These are phyloP conservation scores for Vanacampus margaritifer DNA, from an alignment of 2,113 vertebrate genomes.

Conservation along the genomic window DNA sequence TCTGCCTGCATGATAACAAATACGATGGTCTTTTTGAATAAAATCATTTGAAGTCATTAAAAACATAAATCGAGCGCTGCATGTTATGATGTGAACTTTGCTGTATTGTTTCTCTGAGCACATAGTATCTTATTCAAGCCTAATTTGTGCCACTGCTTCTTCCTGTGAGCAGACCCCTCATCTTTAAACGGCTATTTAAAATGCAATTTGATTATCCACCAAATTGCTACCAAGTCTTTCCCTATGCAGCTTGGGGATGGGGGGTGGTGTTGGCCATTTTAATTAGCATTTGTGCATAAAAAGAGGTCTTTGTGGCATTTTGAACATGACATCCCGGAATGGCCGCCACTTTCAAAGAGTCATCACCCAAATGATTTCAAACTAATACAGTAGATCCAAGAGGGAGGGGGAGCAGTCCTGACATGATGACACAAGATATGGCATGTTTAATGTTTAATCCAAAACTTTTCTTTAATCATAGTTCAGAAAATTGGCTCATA, in stretches of 20 bases:
- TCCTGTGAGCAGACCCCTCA: constrained; percentile 71
- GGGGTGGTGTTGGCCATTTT: constrained; percentile 69
- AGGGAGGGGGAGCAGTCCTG: constrained; percentile 55
- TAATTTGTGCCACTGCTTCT: constrained; percentile 73
- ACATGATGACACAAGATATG: constrained; percentile 62
- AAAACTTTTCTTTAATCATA: constrained; percentile 82
- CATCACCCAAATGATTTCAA: constrained; percentile 70
- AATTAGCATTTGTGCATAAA: constrained; percentile 81
- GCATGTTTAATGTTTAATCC: constrained; percentile 75
- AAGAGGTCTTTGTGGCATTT: constrained; percentile 76
- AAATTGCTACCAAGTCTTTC: constrained; percentile 79
- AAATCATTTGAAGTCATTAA: constrained; percentile 47
- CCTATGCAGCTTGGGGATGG: constrained; percentile 68
- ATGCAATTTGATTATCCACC: constrained; percentile 84
- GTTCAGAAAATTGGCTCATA: constrained; percentile 78
- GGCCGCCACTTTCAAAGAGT: constrained; percentile 76
- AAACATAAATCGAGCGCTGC: constrained; percentile 63
- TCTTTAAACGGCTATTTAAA: constrained; percentile 82
- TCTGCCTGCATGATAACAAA: constrained; percentile 48
- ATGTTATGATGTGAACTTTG: constrained; percentile 62
- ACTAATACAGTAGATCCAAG: constrained; percentile 68
- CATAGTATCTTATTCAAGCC: constrained; percentile 63
- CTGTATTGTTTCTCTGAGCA: constrained; percentile 62
- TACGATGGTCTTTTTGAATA: constrained; percentile 59
- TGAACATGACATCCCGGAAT: constrained; percentile 74